Base-by-base conservation (phyloP, 2,888 invertebrate species). In the Tipula confusa region DNA sequence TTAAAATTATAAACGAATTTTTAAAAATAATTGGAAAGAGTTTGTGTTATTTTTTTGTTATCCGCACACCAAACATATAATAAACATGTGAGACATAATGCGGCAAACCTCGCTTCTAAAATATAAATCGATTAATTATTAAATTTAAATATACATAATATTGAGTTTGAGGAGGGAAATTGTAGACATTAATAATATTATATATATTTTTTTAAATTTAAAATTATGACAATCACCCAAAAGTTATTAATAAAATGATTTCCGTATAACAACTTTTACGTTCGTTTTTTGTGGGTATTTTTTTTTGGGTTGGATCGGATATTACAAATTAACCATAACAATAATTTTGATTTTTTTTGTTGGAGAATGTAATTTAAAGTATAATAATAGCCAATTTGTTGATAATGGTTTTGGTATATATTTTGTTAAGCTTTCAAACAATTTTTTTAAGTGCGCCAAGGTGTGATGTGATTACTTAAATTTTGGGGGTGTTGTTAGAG, bases 61-160 rank as follows among this genome's bases (percentile, higher is more conserved):
- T 43, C n/a, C 43, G 64, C n/a, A 43, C 11, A 9, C 11, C 24
- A 64, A 24, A 64, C n/a, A 48, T 48, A 18, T 48, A 48, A 6
- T 18, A 38, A 64, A 24, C 64, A 64, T 64, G 64, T 64, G 64
- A 64, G 64, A 64, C 64, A 64, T 64, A 64, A 64, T 64, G 64
- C 64, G 64, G 64, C 64, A 64, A 64, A 64, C 64, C 24, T 24
- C 64, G 64, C 64, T 64, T 64, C 64, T 64, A 64, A 64, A 64
- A 18, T 64, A 24, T 64, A 24, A 24, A 64, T 64, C 13, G 64
- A 64, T 64, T 64, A 64, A 64, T 64, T 64, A 64, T 64, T 64
- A 64, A 24, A 64, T 24, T 24, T 64, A n/a, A 15, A 11, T 36
- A 36, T 43, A n/a, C n/a, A n/a, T n/a, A n/a, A n/a, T 43, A 2